Evolutionary conservation across 1,140 invertebrate species (phyloP).

Genomic region (Helicoverpa armigera): DNA sequence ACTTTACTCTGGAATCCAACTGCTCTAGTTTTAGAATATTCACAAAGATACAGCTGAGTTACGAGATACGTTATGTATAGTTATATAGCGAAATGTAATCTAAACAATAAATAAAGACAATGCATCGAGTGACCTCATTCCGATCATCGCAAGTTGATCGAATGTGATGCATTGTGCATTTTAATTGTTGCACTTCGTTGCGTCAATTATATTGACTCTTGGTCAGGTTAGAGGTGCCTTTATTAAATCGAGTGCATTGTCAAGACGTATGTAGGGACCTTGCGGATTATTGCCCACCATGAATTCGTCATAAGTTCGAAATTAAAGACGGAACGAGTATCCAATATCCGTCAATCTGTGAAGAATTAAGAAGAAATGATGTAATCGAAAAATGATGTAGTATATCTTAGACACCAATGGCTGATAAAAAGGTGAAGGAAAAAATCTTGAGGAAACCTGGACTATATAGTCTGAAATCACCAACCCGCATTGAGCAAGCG

Average conservation of each 20-base stretch:
- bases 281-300: too few relatives aligned
- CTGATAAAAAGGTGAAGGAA: too few relatives aligned
- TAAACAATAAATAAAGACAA: conserved; percentile 62
- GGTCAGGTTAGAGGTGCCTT: not conserved
- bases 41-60: not conserved
- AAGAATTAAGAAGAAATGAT: too few relatives aligned
- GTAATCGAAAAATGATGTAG: too few relatives aligned
- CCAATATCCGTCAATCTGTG: too few relatives aligned
- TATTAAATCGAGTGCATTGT: not conserved
- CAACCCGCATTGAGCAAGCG: too few relatives aligned
- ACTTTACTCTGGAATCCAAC: not conserved
- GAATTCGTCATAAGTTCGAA: too few relatives aligned
- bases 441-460: too few relatives aligned
- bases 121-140: conserved; percentile 66
- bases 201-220: conserved; percentile 49
- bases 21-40: not conserved
- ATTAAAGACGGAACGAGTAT: too few relatives aligned
- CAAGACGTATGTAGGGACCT: not conserved
- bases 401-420: too few relatives aligned
- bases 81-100: conserved; percentile 46
- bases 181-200: conserved; percentile 61
- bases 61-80: not conserved
- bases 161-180: conserved; percentile 63
- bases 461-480: too few relatives aligned
- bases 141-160: conserved; percentile 59